Percentiles rank a stretch among this genome's conserved stretches.
These are phyloP conservation scores for Patella ulyssiponensis DNA, from an alignment of 2,888 invertebrate genomes.

Conservation along the genomic window DNA sequence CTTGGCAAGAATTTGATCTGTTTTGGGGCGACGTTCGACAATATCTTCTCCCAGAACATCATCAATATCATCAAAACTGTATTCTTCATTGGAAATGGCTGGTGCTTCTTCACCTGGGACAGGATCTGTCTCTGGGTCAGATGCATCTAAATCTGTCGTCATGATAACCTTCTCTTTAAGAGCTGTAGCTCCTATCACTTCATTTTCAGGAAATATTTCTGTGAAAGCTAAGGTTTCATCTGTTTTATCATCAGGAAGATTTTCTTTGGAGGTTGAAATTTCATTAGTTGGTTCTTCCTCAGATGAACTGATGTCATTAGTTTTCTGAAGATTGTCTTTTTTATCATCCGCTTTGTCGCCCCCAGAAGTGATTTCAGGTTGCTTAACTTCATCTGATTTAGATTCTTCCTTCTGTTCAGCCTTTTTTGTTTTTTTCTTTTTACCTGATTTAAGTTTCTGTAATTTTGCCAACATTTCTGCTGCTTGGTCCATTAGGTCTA, in stretches of 20 bases:
- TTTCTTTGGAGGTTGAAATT: constrained; percentile 39
- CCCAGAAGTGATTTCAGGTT: not conserved
- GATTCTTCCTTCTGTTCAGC: not conserved
- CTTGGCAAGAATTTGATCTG: not conserved
- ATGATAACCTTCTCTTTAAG: not conserved
- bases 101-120: not conserved
- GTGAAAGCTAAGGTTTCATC: constrained; percentile 7
- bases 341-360: not conserved
- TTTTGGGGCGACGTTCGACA: not conserved
- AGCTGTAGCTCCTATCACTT: not conserved
- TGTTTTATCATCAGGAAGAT: constrained; percentile 9
- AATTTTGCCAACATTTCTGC: not conserved
- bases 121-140: not conserved
- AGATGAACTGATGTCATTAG: not conserved
- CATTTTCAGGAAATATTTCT: not conserved
- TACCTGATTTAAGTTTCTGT: not conserved
- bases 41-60: constrained; percentile 11
- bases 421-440: not conserved
- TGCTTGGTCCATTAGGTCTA: constrained; percentile 10
- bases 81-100: constrained; percentile 7
- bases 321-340: constrained; percentile 2
- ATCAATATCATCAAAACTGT: constrained; percentile 28
- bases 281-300: not conserved
- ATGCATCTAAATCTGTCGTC: constrained; percentile 6
- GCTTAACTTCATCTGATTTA: not conserved